Evolutionary conservation across 2,888 invertebrate species (phyloP), one percentile per base, ranked within the genome.

Genomic region (Campopleginae sp.): DNA sequence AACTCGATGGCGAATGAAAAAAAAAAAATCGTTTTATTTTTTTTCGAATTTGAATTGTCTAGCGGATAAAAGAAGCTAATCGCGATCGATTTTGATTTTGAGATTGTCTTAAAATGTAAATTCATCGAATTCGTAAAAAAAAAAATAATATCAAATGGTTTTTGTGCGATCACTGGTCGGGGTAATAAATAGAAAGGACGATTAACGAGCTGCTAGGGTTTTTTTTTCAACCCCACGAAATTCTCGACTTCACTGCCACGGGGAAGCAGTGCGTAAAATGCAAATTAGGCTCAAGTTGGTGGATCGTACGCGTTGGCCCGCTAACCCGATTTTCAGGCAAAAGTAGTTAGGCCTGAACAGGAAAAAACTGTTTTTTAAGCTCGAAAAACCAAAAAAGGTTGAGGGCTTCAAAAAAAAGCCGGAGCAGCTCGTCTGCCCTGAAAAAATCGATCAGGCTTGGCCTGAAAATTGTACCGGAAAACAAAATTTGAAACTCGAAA

Each of bases 51-150:
- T 48, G n/a, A 31, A 54, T 71, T 33, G 17, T 33, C n/a, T 63
- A 23, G 10, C 42, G 19, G 33, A 33, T 44, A 61, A 19, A n/a
- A 12, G 58, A 44, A 61, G 46, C 48, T 19, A 1, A 33, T 19
- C 14, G 23, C 14, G 46, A n/a, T 31, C 8, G 14, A 44, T 71
- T 63, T 79, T 79, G 46, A 61, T 66, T 66, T n/a, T n/a, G n/a
- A n/a, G n/a, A n/a, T n/a, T n/a, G n/a, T n/a, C n/a, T n/a, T n/a
- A n/a, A n/a, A n/a, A n/a, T n/a, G n/a, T n/a, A n/a, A n/a, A n/a
- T 31, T 48, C 1, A 17, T 8, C 5, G 44, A 17, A 38, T 38
- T 38, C n/a, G 51, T 8, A 51, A 10, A n/a, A 58, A 54, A 58
- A 7, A 63, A 6, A 58, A 58, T 4, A 51, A 51, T 33, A 33